Evolutionary conservation across 1,140 invertebrate genomes (phyloP).

Genomic region (Bombyx mandarina): DNA sequence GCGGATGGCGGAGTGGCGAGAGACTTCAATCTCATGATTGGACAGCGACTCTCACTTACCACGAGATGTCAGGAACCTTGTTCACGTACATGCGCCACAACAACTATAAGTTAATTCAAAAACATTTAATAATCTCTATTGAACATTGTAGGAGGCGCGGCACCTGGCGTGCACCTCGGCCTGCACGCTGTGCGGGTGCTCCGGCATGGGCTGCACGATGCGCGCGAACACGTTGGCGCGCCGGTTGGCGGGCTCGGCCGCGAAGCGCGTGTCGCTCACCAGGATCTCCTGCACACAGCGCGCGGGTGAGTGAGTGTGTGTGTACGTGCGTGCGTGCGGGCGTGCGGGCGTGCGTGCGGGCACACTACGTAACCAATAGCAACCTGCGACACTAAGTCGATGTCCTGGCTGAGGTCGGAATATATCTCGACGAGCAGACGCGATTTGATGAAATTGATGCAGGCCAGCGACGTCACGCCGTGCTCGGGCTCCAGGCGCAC

Average conservation of each 20-base stretch:
- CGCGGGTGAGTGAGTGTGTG: no score
- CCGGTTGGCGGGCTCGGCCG: constrained; percentile 77
- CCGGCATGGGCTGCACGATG: constrained; percentile 85
- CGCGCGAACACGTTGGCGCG: constrained; percentile 90
- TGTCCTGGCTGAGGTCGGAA: constrained; percentile 91
- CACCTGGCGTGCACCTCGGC: constrained; percentile 86
- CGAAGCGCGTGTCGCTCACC: constrained; percentile 85
- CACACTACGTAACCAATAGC: not conserved
- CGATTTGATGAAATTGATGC: constrained; percentile 94
- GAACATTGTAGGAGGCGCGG: not conserved
- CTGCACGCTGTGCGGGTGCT: constrained; percentile 78
- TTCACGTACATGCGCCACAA: no score
- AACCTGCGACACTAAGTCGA: constrained; percentile 90
- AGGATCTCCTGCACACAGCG: constrained; percentile 78
- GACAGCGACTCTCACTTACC: no score
- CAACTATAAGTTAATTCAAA: no score
- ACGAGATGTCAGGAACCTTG: no score
- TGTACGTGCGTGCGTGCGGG: no score
- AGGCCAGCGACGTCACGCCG: constrained; percentile 79
- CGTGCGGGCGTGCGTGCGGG: no score
- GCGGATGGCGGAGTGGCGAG: no score
- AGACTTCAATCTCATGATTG: no score
- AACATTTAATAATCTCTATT: no score
- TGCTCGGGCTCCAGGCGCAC: constrained; percentile 77
- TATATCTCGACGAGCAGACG: constrained; percentile 86